Conservation (phyloP, 2,888 invertebrate genomes). For the Bibio marci region DNA sequence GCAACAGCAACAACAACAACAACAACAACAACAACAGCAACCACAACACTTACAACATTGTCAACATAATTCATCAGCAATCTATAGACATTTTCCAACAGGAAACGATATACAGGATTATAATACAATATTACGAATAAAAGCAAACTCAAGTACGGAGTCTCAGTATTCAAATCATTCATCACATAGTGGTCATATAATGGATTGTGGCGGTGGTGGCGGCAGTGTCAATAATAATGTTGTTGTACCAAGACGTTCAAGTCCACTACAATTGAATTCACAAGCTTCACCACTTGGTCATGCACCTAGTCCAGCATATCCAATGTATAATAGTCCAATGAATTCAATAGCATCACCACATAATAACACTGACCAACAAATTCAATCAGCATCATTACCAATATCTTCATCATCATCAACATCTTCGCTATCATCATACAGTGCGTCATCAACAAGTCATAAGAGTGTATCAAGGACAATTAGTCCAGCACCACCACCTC, state of each 20-base stretch:
- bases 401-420: constrained; percentile 9
- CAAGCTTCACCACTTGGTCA: constrained; percentile 57
- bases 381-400: constrained; percentile 24
- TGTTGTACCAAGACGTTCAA: constrained; percentile 48
- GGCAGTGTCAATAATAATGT: constrained; percentile 32
- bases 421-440: neutral
- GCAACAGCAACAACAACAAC: constrained; percentile 30
- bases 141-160: constrained; percentile 43
- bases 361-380: constrained; percentile 31
- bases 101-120: constrained; percentile 39
- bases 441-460: too few species aligned
- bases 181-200: constrained; percentile 32
- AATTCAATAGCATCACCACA: constrained; percentile 57
- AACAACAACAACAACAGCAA: constrained; percentile 29
- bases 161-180: constrained; percentile 37
- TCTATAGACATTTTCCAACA: constrained; percentile 46
- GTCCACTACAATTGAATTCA: constrained; percentile 49
- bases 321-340: constrained; percentile 72
- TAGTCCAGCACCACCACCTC: constrained; percentile 5
- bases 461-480: neutral
- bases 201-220: constrained; percentile 20
- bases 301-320: constrained; percentile 64
- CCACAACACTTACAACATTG: constrained; percentile 9
- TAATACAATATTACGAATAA: constrained; percentile 41
- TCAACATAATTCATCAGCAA: constrained; percentile 30